Base-by-base conservation (phyloP, 2,797 vertebrate genomes). In the Karalla daura region DNA sequence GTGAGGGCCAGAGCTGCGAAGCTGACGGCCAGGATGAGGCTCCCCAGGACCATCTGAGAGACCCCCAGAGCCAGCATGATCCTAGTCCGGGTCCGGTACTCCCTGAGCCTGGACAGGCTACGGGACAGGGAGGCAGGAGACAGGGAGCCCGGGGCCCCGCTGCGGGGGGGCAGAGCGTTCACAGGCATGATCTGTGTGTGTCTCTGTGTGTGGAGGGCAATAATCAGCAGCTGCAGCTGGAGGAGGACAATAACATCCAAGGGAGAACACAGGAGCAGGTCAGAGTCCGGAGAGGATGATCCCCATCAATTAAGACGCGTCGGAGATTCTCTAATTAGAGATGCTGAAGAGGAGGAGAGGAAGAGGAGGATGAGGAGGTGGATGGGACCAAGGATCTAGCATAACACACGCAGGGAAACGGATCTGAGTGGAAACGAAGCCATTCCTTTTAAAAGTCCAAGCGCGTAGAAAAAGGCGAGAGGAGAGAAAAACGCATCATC, bases 1-100 rank as follows among this genome's bases (percentile, higher is more conserved):
- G 97, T 98, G 74, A 99, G 96, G 52, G 97, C 97, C 91, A 98
- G 86, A 67, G 97, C 97, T 18, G 97, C 97, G 89, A 98, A 98
- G 94, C 96, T 98, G 77, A 98, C 97, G 36, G 97, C 96, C 92
- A 99, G 91, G 84, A 98, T 98, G 72, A 98, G 96, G 83, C 96
- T 96, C 76, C 97, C 97, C 64, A 98, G 94, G 55, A 94, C 94
- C 97, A 98, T 98, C 95, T 98, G 97, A 83, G 96, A 93, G 76
- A 95, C 96, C 56, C 97, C 97, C 59, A 99, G 92, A n/a, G 95
- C 93, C 93, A 99, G 94, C 96, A 97, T 95, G 85, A 96, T 93
- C 81, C 97, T 90, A 21, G 96, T 96, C 71, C 97, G 95, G 78
- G 95, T 95, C 45, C 96, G 94, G 86, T 94, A 94, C 90, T 95